Conservation (phyloP, 1,140 invertebrate genomes). For the Brachionus rotundiformis region DNA sequence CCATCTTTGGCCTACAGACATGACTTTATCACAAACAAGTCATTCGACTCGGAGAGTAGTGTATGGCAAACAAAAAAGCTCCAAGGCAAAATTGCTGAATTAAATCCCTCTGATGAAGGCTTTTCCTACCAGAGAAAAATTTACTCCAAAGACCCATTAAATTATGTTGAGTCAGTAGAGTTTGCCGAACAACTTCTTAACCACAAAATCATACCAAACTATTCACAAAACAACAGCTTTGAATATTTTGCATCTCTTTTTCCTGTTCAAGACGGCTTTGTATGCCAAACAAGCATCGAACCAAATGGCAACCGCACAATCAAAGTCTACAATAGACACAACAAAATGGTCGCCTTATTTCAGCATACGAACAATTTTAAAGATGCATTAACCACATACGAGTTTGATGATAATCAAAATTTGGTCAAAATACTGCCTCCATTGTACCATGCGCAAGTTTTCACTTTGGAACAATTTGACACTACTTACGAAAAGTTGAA, state of each 20-base stretch:
- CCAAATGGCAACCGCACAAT: not conserved
- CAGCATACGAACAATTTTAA: not conserved
- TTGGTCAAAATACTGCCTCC: constrained; percentile 1
- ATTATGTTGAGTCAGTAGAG: constrained; percentile 16
- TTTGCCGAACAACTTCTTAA: not conserved
- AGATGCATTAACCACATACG: constrained; percentile 14
- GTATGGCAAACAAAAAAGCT: not conserved
- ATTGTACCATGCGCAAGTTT: not conserved
- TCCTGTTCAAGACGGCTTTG: not conserved
- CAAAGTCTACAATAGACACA: not conserved
- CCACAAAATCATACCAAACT: not conserved
- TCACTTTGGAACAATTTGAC: not conserved
- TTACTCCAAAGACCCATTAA: constrained; percentile 1
- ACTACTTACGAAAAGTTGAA: not conserved
- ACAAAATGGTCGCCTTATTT: constrained; percentile 13
- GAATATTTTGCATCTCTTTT: constrained; percentile 35
- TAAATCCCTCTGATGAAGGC: not conserved
- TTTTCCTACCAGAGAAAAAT: constrained; percentile 4
- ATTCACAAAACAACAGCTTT: not conserved
- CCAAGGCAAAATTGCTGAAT: not conserved
- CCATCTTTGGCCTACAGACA: not conserved
- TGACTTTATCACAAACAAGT: not conserved
- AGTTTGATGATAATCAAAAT: constrained; percentile 23
- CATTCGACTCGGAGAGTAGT: not conserved
- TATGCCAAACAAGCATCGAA: not conserved